Base-by-base conservation (phyloP, 2,888 invertebrate genomes). In the Furcula furcula region DNA sequence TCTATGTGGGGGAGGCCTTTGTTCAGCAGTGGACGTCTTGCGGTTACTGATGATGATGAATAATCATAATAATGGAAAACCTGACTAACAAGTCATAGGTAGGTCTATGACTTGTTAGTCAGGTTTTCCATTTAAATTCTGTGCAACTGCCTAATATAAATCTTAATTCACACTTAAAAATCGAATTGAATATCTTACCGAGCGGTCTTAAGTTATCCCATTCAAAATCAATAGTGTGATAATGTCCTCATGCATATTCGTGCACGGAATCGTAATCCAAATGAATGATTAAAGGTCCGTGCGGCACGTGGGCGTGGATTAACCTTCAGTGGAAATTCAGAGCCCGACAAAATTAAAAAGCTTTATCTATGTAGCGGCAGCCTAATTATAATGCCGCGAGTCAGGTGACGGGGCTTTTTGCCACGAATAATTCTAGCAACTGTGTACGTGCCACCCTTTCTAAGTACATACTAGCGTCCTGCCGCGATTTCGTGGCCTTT, bases 271-370 rank as follows among this genome's bases (percentile, higher is more conserved):
- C 69, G 70, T 81, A 80, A 82, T 78, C 74, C 72, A 66, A 81
- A 82, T 79, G 81, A 82, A 66, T 78, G 84, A 85, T 87, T 86
- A 84, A 66, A 60, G 70, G 61, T 67, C 46, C 51, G 66, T 56
- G 63, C 64, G 57, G 65, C 51, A 74, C 73, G 82, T 85, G 72
- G 84, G 84, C 66, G 77, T 47, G 72, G 75, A 75, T 79, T 77
- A 76, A 72, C 68, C 67, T 72, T 66, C 69, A 30, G 33, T 54
- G 9, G 58, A 54, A 60, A 60, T 52, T 46, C 48, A 47, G 51
- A 54, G 59, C 55, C 49, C 62, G 40, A 54, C 49, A 55, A 56
- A 58, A 70, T 66, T 62, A 66, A 62, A 71, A 54, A 50, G 43
- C 66, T 74, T 77, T 83, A 82, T 82, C 80, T 79, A 46, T 41